Base-by-base conservation (phyloP, 1,140 invertebrate genomes). In the Anastrepha ludens region DNA sequence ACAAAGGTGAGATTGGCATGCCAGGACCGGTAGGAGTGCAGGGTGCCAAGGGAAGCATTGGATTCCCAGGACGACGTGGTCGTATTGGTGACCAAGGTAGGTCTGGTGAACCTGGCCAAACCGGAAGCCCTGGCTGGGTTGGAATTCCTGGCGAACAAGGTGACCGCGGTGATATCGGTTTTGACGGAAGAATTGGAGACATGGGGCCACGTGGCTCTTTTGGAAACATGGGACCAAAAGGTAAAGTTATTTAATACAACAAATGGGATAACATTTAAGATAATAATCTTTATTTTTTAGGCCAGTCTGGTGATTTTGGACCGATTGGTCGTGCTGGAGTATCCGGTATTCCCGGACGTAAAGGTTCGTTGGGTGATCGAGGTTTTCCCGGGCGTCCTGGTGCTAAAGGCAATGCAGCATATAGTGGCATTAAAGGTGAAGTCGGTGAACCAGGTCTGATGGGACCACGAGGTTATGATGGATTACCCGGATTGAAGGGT, bases 391-490 rank as follows among this genome's bases (percentile, higher is more conserved):
- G 96, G 39, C 88, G 92, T 2, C 44, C 81, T 0, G 94, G 94
- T 62, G 64, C 89, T 50, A 93, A 89, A 67, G 95, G 95, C 44
- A 93, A 94, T 17, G 94, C 94, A 65, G 92, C 95, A 2, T 95
- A 95, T 87, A 95, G 94, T 88, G 97, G 96, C 85, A 93, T 94
- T 17, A 96, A 97, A 93, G 97, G 96, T 88, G 94, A 95, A 17
- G 87, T 91, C 5, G 97, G 97, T 20, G 94, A 95, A 64, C 89
- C 91, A 47, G 96, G 96, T 41, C 90, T 90, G 47, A 87, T 90
- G 0, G 95, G 95, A 86, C 89, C 91, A 1, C 93, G 91, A 3
- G 95, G 95, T n/a, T 90, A 91, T 78, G 89, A 90, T 65, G 94
- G 95, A 50, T 89, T 93, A 55, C 91, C 93, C 64, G 95, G 95